These are phyloP conservation scores for Rhinolophus sinicus DNA, from an alignment of 2,113 vertebrate genomes.

Conservation along the genomic window DNA sequence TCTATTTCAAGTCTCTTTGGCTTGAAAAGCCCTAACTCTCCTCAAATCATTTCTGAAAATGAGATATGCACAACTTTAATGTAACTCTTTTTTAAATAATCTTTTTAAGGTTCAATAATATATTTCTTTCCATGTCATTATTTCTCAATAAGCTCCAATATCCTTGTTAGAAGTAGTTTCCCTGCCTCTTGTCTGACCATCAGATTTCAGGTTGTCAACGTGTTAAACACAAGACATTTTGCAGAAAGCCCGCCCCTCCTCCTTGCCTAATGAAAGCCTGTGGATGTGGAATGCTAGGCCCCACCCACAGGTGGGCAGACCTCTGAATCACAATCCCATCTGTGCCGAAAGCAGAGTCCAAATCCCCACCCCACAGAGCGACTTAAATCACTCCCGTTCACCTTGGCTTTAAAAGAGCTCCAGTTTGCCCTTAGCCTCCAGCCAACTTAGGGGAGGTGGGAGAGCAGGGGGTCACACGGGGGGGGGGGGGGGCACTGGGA, in stretches of 20 bases:
- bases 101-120: not conserved
- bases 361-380: not conserved
- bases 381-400: constrained; percentile 70
- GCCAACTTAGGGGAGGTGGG: not conserved
- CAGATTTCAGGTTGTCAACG: not conserved
- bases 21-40: not conserved
- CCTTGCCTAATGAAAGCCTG: constrained; percentile 59
- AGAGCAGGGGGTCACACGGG: not conserved
- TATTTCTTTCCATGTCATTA: not conserved
- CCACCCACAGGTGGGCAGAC: constrained; percentile 27
- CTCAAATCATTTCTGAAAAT: constrained; percentile 12
- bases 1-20: not conserved
- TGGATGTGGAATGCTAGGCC: not conserved
- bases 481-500: not conserved
- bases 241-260: constrained; percentile 38
- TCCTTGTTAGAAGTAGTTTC: not conserved
- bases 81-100: not conserved
- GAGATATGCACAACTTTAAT: not conserved
- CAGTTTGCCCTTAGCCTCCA: constrained; percentile 47
- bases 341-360: constrained; percentile 32
- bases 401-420: constrained; percentile 57
- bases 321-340: not conserved
- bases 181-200: not conserved
- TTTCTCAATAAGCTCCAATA: not conserved
- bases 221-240: not conserved